Conservation (phyloP, 2,888 invertebrate genomes). For the Dolomedes plantarius region DNA sequence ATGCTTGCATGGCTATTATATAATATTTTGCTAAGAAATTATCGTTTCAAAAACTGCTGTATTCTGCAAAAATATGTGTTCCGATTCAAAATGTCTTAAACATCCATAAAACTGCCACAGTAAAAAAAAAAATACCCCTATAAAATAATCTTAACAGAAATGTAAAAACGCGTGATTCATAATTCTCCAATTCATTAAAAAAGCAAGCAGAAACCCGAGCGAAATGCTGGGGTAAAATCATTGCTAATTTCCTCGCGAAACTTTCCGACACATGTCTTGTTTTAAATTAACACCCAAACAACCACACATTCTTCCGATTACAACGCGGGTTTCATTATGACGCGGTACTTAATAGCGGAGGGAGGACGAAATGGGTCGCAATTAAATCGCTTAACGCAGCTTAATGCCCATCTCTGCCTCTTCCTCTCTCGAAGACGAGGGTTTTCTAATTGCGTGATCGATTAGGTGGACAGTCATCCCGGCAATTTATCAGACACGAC, state of each 20-base stretch:
- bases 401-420: constrained; percentile 28
- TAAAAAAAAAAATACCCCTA: too few relatives aligned
- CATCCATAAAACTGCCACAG: too few relatives aligned
- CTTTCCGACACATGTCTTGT: background rate
- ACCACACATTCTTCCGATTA: background rate
- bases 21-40: too few relatives aligned
- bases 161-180: too few relatives aligned
- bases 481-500: background rate
- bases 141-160: too few relatives aligned
- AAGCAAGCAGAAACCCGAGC: too few relatives aligned
- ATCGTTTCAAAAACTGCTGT: too few relatives aligned
- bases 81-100: too few relatives aligned
- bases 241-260: background rate
- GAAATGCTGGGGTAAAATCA: background rate
- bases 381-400: constrained; percentile 64
- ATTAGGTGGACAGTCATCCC: background rate
- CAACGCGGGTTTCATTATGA: constrained; percentile 5
- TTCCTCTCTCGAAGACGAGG: background rate
- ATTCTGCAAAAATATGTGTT: too few relatives aligned
- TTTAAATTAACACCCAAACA: constrained; percentile 6
- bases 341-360: background rate
- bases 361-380: constrained; percentile 46
- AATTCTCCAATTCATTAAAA: too few relatives aligned
- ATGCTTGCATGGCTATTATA: too few relatives aligned
- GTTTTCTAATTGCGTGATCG: background rate